These are phyloP conservation scores for Dipodomys stephensi DNA, from an alignment of 2,113 vertebrate genomes.

Conservation along the genomic window DNA sequence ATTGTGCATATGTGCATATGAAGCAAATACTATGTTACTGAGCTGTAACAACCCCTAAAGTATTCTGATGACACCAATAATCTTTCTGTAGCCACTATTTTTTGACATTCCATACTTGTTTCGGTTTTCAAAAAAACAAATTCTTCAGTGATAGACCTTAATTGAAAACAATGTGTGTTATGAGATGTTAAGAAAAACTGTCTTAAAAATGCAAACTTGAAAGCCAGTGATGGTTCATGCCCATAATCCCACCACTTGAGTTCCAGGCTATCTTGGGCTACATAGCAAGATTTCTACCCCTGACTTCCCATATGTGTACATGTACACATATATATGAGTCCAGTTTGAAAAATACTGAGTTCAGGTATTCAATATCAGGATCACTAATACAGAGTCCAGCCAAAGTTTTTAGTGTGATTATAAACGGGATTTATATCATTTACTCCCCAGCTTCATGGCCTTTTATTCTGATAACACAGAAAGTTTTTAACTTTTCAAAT, in stretches of 20 bases:
- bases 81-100: not conserved
- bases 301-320: too few relatives aligned
- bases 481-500: conserved; percentile 45
- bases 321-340: not conserved
- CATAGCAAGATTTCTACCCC: rapidly evolving
- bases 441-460: conserved; percentile 33
- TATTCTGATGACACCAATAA: not conserved
- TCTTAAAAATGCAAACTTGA: not conserved
- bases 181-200: conserved; percentile 45
- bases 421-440: not conserved
- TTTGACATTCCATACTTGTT: not conserved
- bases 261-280: not conserved
- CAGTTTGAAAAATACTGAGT: not conserved
- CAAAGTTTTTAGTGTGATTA: not conserved
- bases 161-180: not conserved
- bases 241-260: not conserved
- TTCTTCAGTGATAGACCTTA: not conserved
- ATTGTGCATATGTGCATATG: too few relatives aligned
- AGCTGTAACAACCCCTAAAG: not conserved
- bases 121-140: not conserved
- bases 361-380: conserved; percentile 17
- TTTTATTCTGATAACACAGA: conserved; percentile 29
- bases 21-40: not conserved
- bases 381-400: not conserved
- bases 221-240: not conserved